phyloP scores from a whole-genome alignment of 2,797 vertebrate genomes.

The Pipistrellus kuhlii region DNA sequence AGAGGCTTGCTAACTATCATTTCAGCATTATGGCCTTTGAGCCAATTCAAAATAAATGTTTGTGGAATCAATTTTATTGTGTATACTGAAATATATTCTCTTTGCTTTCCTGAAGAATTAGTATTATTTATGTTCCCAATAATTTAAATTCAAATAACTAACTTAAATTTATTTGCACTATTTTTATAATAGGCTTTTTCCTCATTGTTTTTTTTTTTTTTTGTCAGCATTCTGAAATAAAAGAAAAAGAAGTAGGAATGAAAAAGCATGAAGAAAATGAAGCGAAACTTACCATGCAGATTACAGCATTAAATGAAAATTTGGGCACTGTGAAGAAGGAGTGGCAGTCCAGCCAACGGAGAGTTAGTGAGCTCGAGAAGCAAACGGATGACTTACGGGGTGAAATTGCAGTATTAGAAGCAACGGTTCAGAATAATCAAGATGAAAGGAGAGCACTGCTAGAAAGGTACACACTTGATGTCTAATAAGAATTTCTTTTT shows the following conservation, averaged over 20 bases:
- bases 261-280: constrained; percentile 93
- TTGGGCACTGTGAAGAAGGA: constrained; percentile 97
- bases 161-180: neutral
- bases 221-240: constrained; percentile 91
- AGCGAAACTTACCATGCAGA: constrained; percentile 92
- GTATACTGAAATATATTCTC: neutral
- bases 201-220: constrained; percentile 42
- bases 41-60: constrained; percentile 7
- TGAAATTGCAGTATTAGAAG: constrained; percentile 97
- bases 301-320: constrained; percentile 96
- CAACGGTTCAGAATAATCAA: constrained; percentile 98
- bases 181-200: constrained; percentile 7
- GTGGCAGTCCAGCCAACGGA: constrained; percentile 95
- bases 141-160: constrained; percentile 49
- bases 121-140: neutral
- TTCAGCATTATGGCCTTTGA: neutral
- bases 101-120: constrained; percentile 25
- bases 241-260: constrained; percentile 91
- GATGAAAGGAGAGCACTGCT: constrained; percentile 96
- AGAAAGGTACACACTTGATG: constrained; percentile 90
- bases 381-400: constrained; percentile 97
- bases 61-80: constrained; percentile 6
- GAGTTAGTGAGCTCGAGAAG: constrained; percentile 96
- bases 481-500: neutral
- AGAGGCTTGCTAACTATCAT: constrained; percentile 1